phyloP scores from a whole-genome alignment of 23 tunicate genomes.

The Aplidium turbinatum region DNA sequence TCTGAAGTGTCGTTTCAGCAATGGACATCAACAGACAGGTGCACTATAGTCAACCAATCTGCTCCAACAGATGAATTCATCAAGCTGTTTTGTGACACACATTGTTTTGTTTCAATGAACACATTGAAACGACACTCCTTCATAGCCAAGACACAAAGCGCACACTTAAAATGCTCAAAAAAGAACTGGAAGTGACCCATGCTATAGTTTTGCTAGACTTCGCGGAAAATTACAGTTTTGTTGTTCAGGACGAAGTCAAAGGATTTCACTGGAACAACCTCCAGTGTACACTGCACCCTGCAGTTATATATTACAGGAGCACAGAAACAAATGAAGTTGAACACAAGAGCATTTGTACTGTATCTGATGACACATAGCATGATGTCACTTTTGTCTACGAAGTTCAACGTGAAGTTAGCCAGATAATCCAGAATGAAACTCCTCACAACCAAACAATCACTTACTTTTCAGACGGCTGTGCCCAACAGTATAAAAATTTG shows the following conservation, averaged over 20 bases:
- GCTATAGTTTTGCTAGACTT: conserved; percentile 3
- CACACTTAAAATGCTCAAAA: neutral
- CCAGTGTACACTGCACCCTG: conserved; percentile 30
- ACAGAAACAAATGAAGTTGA: neutral
- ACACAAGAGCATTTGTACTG: neutral
- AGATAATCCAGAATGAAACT: too few species aligned
- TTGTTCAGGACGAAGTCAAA: conserved; percentile 18
- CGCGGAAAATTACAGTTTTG: conserved; percentile 14
- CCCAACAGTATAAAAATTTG: conserved; percentile 22
- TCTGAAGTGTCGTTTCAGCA: too few species aligned
- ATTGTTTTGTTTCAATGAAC: too few species aligned
- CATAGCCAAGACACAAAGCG: neutral
- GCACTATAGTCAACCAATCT: too few species aligned
- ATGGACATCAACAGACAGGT: conserved; percentile 4
- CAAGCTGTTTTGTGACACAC: neutral
- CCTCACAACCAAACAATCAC: too few species aligned
- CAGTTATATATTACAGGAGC: neutral
- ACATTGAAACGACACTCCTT: conserved; percentile 3
- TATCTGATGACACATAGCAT: conserved; percentile 10
- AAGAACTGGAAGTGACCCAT: neutral
- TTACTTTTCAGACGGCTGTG: conserved; percentile 19
- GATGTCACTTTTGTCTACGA: conserved; percentile 18
- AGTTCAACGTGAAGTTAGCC: neutral
- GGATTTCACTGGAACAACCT: conserved; percentile 24
- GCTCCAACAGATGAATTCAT: conserved; percentile 1